Conservation (phyloP, 2,113 vertebrate genomes). For the Ceuthmochares aereus region DNA sequence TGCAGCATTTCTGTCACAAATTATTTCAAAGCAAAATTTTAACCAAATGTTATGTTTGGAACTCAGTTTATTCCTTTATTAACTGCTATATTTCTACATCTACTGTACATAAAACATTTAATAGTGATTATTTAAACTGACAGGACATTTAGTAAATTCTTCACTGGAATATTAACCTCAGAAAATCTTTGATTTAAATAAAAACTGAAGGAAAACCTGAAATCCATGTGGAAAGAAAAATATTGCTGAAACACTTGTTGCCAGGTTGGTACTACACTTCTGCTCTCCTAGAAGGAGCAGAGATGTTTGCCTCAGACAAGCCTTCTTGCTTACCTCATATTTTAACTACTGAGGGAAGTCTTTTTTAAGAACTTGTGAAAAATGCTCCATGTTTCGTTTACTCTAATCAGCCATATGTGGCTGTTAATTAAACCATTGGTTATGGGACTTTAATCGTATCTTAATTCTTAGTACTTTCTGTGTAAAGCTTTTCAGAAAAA, state of each 20-base stretch:
- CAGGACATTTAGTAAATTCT: slow-evolving; percentile 57
- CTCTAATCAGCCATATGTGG: background rate
- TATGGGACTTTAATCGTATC: background rate
- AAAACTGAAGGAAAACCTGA: slow-evolving; percentile 53
- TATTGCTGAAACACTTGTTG: slow-evolving; percentile 2
- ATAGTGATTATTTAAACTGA: slow-evolving; percentile 62
- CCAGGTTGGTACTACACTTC: background rate
- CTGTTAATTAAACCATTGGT: background rate
- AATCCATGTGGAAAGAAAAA: slow-evolving; percentile 48
- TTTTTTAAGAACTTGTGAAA: slow-evolving; percentile 1
- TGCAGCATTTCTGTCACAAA: slow-evolving; percentile 62
- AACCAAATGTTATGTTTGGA: slow-evolving; percentile 72
- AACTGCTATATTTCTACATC: slow-evolving; percentile 69
- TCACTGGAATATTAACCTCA: slow-evolving; percentile 57
- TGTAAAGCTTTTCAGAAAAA: background rate
- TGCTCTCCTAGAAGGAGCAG: background rate
- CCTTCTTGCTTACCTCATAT: slow-evolving; percentile 1
- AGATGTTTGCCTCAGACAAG: background rate
- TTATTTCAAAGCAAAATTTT: slow-evolving; percentile 70
- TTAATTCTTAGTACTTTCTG: background rate
- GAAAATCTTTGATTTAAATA: slow-evolving; percentile 53
- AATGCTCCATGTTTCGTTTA: background rate
- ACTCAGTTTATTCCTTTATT: slow-evolving; percentile 54
- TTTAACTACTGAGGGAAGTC: background rate
- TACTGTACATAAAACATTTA: slow-evolving; percentile 69